Conservation (phyloP, 1,140 invertebrate genomes). For the Ceratitis capitata region DNA sequence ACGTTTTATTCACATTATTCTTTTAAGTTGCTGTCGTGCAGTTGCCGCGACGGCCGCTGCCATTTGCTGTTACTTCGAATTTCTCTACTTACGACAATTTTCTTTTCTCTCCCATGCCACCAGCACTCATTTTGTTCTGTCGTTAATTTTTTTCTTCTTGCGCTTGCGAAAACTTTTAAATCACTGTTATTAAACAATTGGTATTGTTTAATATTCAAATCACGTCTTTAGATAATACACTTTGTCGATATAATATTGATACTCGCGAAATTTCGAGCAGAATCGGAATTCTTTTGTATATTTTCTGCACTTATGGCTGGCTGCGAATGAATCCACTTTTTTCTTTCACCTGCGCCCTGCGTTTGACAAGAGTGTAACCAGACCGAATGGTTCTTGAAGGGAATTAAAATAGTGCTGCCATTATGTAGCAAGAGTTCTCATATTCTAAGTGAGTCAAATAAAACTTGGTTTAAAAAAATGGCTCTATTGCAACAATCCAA, state of each 20-base stretch:
- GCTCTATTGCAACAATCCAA: too few relatives aligned
- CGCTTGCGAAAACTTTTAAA: slow-evolving; percentile 9
- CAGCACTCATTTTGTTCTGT: slow-evolving; percentile 35
- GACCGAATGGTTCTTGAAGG: not conserved
- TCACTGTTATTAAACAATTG: not conserved
- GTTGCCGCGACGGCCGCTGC: not conserved
- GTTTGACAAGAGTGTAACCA: slow-evolving; percentile 28
- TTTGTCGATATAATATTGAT: not conserved
- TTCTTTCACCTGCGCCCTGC: slow-evolving; percentile 1
- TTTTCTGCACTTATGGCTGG: slow-evolving; percentile 25
- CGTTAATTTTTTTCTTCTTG: slow-evolving; percentile 19
- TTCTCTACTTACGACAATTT: slow-evolving; percentile 37
- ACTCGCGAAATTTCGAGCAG: not conserved
- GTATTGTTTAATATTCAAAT: not conserved
- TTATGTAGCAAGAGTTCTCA: too few relatives aligned
- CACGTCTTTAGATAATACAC: not conserved
- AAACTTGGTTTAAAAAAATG: too few relatives aligned
- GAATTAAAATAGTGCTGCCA: not conserved
- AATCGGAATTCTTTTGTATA: slow-evolving; percentile 1
- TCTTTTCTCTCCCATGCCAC: slow-evolving; percentile 34
- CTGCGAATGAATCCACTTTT: slow-evolving; percentile 23
- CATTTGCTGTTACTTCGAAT: not conserved
- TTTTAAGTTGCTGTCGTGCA: not conserved
- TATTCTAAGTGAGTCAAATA: too few relatives aligned
- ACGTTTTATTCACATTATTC: not conserved